phyloP scores from a whole-genome alignment of 2,888 invertebrate genomes.

The Schrankia costaestrigalis region DNA sequence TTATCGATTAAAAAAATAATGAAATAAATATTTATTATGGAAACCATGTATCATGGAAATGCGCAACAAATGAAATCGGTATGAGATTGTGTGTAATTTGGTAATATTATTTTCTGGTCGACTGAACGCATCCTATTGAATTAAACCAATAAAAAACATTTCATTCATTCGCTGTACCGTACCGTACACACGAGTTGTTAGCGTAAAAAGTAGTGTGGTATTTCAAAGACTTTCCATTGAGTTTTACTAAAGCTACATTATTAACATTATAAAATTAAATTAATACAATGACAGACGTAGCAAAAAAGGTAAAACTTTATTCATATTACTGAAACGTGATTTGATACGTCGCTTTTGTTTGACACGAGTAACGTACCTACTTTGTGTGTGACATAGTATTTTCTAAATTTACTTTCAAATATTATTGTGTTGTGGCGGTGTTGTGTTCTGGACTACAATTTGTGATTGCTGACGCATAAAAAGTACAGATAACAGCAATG shows the following conservation, averaged over 20 bases:
- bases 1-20: conserved; percentile 18
- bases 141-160: conserved; percentile 9
- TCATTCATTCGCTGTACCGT: conserved; percentile 51
- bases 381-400: conserved; percentile 52
- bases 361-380: conserved; percentile 54
- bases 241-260: conserved; percentile 25
- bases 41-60: conserved; percentile 21
- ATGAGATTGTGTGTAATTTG: conserved; percentile 5
- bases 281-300: conserved; percentile 69
- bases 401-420: conserved; percentile 23
- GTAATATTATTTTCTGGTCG: conserved; percentile 1
- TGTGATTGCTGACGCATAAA: conserved; percentile 6
- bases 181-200: conserved; percentile 46
- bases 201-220: conserved; percentile 31
- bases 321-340: conserved; percentile 25
- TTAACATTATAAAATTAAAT: conserved; percentile 25
- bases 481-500: conserved; percentile 25
- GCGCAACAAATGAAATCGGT: conserved; percentile 22
- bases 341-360: conserved; percentile 40
- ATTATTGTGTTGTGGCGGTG: conserved; percentile 10
- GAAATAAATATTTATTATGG: conserved; percentile 24
- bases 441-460: conserved; percentile 3
- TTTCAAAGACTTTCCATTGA: conserved; percentile 28
- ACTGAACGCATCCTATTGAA: conserved; percentile 38
- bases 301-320: conserved; percentile 64